A percentile compares a stretch with the other conserved stretches of the same genome.
phyloP scores from a whole-genome alignment of 2,113 vertebrate species.

The Microtus pennsylvanicus region DNA sequence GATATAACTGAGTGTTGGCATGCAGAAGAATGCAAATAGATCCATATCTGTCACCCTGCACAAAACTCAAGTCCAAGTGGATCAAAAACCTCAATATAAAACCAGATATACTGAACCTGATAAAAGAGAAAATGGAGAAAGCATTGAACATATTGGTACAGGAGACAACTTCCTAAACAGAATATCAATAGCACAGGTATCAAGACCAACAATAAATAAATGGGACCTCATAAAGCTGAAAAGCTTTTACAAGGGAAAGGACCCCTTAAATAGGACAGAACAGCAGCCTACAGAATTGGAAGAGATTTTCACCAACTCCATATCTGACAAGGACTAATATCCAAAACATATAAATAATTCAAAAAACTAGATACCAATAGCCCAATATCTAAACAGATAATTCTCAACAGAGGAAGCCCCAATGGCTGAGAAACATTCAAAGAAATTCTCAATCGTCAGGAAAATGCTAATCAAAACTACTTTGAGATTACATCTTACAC shows the following conservation, averaged over 20 bases:
- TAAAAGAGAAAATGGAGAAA: no score
- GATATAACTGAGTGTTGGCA: no score
- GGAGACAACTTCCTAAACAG: no score
- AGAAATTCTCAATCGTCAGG: not conserved
- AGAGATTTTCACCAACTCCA: not conserved
- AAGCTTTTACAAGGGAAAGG: not conserved
- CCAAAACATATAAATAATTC: not conserved
- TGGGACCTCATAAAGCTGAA: not conserved
- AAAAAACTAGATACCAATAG: not conserved
- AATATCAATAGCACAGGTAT: no score
- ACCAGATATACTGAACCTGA: no score
- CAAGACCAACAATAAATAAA: not conserved
- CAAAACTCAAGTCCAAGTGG: no score
- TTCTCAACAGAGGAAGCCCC: not conserved
- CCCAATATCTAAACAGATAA: not conserved
- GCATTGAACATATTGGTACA: no score
- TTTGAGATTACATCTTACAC: no score
- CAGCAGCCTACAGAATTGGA: not conserved
- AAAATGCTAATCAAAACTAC: no score
- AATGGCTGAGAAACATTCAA: not conserved
- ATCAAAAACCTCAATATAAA: no score
- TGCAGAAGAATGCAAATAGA: no score
- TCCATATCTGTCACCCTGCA: no score
- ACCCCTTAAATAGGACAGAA: not conserved
- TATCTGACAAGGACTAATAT: not conserved